phyloP scores from a whole-genome alignment of 2,797 vertebrate genomes.

The Gymnodraco acuticeps region DNA sequence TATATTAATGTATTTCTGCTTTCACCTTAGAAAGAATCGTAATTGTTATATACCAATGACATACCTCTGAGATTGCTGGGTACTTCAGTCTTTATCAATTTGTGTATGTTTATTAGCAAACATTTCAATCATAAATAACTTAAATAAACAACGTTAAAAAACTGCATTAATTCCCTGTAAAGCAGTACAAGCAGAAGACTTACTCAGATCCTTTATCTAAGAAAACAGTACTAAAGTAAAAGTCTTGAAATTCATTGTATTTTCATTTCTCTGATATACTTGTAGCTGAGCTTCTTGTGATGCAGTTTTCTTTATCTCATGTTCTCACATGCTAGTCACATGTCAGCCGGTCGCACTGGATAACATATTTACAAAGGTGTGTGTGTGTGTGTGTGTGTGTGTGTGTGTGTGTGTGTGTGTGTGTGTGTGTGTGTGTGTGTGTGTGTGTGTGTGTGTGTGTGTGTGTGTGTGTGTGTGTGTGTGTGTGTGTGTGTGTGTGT shows the following conservation, averaged over 20 bases:
- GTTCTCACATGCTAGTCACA: slow-evolving; percentile 54
- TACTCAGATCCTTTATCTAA: background rate
- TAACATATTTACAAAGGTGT: slow-evolving; percentile 48
- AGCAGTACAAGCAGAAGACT: background rate
- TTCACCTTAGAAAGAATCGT: background rate
- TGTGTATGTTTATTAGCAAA: too few relatives aligned
- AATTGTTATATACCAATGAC: background rate
- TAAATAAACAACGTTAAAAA: too few relatives aligned
- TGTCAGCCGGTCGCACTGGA: slow-evolving; percentile 4
- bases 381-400: slow-evolving; percentile 34
- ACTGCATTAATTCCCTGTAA: too few relatives aligned
- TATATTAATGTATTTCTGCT: background rate
- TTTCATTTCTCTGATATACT: background rate
- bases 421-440: slow-evolving; percentile 6
- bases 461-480: background rate
- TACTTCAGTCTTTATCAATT: too few relatives aligned
- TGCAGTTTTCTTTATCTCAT: slow-evolving; percentile 27
- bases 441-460: background rate
- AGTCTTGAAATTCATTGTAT: too few relatives aligned
- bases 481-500: too few relatives aligned
- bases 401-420: background rate
- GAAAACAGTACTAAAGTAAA: background rate
- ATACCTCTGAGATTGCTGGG: background rate
- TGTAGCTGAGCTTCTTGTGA: slow-evolving; percentile 9
- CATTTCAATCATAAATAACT: too few relatives aligned